These are phyloP conservation scores for Pentalonia nigronervosa DNA, from an alignment of 1,140 invertebrate species.

Conservation along the genomic window DNA sequence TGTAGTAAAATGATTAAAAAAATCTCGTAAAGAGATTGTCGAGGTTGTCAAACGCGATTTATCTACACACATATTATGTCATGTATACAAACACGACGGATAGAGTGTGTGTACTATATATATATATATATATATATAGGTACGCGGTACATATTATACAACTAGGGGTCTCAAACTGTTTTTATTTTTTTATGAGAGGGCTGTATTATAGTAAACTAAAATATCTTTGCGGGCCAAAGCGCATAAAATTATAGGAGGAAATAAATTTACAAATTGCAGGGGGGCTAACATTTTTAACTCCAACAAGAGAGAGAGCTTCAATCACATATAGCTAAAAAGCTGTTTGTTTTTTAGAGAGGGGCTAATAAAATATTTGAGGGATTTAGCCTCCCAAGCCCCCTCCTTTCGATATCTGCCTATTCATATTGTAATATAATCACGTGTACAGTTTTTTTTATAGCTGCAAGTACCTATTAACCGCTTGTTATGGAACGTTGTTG, in stretches of 20 bases:
- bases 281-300: too few relatives aligned
- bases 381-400: too few relatives aligned
- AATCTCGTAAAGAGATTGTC: neutral
- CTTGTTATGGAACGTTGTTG: neutral
- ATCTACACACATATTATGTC: neutral
- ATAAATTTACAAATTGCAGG: too few relatives aligned
- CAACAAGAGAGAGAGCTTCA: too few relatives aligned
- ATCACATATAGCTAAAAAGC: too few relatives aligned
- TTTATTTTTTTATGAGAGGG: neutral
- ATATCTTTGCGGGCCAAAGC: neutral
- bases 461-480: neutral
- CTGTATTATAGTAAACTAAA: too few relatives aligned
- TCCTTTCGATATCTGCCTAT: too few relatives aligned
- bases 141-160: neutral
- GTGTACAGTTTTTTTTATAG: neutral
- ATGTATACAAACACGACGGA: neutral
- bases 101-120: neutral
- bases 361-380: too few relatives aligned
- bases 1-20: slow-evolving; percentile 1
- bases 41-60: neutral
- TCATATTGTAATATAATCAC: neutral
- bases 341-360: too few relatives aligned
- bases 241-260: too few relatives aligned
- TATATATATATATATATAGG: neutral
- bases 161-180: neutral